Percentiles rank a stretch among this genome's conserved stretches.
Evolutionary conservation across 64 coral and sea anemone species (phyloP).

Genomic region (Acropora tenuis): DNA sequence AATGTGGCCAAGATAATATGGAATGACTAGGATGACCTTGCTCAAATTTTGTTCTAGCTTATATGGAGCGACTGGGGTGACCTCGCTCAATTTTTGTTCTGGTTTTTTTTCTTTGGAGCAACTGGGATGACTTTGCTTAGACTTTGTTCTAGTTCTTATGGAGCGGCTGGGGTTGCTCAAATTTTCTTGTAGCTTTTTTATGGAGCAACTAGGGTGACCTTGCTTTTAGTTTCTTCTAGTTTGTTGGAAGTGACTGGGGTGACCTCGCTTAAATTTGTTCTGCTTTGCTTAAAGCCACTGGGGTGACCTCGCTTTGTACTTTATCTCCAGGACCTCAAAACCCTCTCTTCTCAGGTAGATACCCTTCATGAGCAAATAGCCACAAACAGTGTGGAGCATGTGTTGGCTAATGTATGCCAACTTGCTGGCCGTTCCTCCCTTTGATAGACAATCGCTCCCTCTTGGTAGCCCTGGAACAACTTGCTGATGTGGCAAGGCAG

Average conservation of each 20-base stretch:
- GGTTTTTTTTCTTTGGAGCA: not conserved
- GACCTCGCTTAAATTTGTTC: not conserved
- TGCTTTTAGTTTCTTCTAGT: not conserved
- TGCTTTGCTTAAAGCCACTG: not conserved
- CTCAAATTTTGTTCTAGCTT: not conserved
- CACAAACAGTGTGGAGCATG: not conserved
- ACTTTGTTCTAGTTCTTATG: conserved; percentile 3
- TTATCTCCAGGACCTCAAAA: not conserved
- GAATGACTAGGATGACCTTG: not conserved
- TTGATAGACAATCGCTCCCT: not conserved
- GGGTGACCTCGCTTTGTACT: not conserved
- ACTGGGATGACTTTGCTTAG: not conserved
- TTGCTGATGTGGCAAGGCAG: conserved; percentile 10
- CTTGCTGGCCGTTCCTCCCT: not conserved
- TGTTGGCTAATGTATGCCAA: conserved; percentile 24
- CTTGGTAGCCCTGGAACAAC: conserved; percentile 2
- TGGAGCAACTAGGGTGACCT: not conserved
- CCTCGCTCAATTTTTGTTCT: not conserved
- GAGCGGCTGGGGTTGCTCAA: not conserved
- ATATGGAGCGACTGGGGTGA: not conserved
- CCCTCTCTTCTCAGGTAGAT: conserved; percentile 17
- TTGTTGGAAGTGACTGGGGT: not conserved
- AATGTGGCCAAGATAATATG: not conserved
- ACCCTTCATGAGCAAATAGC: conserved; percentile 19
- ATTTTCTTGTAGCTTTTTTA: not conserved